Base-by-base conservation (phyloP, 1,140 invertebrate genomes). In the Drosophila triauraria region DNA sequence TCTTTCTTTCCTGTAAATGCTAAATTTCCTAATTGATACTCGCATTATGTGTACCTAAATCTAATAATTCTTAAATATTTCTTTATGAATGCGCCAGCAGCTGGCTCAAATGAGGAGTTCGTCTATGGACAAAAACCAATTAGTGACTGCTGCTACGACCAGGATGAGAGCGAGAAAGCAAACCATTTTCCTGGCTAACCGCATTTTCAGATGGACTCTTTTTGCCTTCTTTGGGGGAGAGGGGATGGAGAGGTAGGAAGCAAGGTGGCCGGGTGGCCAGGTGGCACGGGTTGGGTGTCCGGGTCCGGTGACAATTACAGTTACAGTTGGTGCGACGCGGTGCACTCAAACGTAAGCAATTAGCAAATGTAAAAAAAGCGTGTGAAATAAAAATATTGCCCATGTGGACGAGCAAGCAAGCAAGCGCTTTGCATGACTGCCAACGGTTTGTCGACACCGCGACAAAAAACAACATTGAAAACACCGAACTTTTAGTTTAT, bases 331-430 rank as follows among this genome's bases (percentile, higher is more conserved):
- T 48, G 43, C 38, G 27, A 30, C 25, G 57, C 43, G 13, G 57
- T 60, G 57, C 42, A 60, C 57, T 47, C 57, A 64, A 59, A 60
- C 42, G 81, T 78, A 85, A 85, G 77, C 78, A 85, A 81, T 85
- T 85, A 85, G 78, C 78, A 81, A 85, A 85, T 81, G 82, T 78
- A 86, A 78, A 82, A 71, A 78, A 67, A 82, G 69, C 79, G 75
- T 85, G 75, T 74, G 69, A 82, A 85, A 71, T 71, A 86, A 86
- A 56, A 56, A 56, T 56, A 56, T 40, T 56, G 53, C 53, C 53
- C 53, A 56, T 56, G 35, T 56, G 53, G 53, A 56, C 53, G 53
- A 40, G 25, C 53, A 56, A 56, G 53, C 38, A 54, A 40, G 32
- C 32, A 35, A 56, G 53, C 35, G 53, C 53, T 56, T 42, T 56